phyloP scores from a whole-genome alignment of 2,113 vertebrate genomes.

The Oryzias melastigma region DNA sequence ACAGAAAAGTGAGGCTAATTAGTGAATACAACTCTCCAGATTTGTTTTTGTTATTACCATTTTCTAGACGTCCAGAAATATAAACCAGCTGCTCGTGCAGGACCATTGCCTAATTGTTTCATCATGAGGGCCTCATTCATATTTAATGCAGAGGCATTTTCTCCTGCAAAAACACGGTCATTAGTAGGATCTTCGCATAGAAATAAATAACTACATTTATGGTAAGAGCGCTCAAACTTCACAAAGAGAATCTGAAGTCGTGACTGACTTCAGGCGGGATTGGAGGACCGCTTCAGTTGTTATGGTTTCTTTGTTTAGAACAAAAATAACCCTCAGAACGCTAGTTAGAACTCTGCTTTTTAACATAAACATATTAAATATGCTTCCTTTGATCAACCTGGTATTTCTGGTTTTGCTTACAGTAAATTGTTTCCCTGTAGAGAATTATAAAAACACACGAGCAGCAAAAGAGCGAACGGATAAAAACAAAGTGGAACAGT shows the following conservation, averaged over 20 bases:
- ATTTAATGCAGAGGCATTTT: conserved; percentile 71
- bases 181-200: conserved; percentile 60
- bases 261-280: conserved; percentile 68
- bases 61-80: conserved; percentile 44
- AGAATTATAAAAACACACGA: conserved; percentile 41
- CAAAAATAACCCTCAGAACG: conserved; percentile 64
- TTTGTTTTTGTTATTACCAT: conserved; percentile 57
- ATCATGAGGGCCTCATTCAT: conserved; percentile 74
- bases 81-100: conserved; percentile 52
- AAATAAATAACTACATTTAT: conserved; percentile 67
- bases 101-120: conserved; percentile 73
- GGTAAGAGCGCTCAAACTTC: conserved; percentile 64
- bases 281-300: conserved; percentile 38
- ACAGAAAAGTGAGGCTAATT: conserved; percentile 35
- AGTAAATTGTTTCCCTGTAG: conserved; percentile 54
- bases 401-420: conserved; percentile 55
- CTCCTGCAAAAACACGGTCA: conserved; percentile 62
- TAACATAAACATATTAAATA: conserved; percentile 77
- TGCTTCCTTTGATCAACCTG: conserved; percentile 70
- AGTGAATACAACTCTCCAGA: conserved; percentile 31
- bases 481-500: conserved; percentile 33
- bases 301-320: conserved; percentile 62
- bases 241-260: conserved; percentile 76
- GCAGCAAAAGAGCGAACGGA: conserved; percentile 27
- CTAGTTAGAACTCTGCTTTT: conserved; percentile 64